A percentile compares a stretch with the other conserved stretches of the same genome.
These are phyloP conservation scores for Ennomos fuscantarius DNA, from an alignment of 2,888 invertebrate genomes.

Conservation along the genomic window DNA sequence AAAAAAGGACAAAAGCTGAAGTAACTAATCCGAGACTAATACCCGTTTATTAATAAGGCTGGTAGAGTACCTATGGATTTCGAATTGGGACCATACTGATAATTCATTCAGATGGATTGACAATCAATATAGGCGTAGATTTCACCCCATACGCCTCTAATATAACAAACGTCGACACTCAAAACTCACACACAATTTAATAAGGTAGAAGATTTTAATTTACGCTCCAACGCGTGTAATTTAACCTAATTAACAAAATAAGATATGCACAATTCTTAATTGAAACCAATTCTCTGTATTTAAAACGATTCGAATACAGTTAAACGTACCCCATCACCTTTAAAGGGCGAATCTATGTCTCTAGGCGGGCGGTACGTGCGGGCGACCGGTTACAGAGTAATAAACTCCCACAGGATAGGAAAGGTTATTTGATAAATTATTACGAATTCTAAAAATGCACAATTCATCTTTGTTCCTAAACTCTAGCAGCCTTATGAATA, in stretches of 20 bases:
- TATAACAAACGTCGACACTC: too few species aligned
- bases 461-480: background rate
- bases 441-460: conserved; percentile 1
- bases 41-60: too few species aligned
- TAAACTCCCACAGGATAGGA: conserved; percentile 14
- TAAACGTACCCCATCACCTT: conserved; percentile 36
- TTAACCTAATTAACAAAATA: conserved; percentile 21
- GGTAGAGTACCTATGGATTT: too few species aligned
- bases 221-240: conserved; percentile 9
- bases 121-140: too few species aligned
- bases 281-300: conserved; percentile 21
- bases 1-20: too few species aligned
- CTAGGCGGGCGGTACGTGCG: conserved; percentile 32
- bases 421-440: conserved; percentile 15
- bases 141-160: too few species aligned
- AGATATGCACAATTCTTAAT: conserved; percentile 22
- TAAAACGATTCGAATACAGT: conserved; percentile 23
- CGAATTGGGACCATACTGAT: too few species aligned
- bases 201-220: too few species aligned
- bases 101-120: too few species aligned
- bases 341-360: conserved; percentile 44
- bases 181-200: background rate
- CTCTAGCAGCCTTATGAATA: too few species aligned
- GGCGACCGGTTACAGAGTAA: conserved; percentile 21
- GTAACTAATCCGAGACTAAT: too few species aligned